A percentile compares a stretch with the other conserved stretches of the same genome.
phyloP scores from a whole-genome alignment of 1,140 invertebrate species.

The Episyrphus balteatus region DNA sequence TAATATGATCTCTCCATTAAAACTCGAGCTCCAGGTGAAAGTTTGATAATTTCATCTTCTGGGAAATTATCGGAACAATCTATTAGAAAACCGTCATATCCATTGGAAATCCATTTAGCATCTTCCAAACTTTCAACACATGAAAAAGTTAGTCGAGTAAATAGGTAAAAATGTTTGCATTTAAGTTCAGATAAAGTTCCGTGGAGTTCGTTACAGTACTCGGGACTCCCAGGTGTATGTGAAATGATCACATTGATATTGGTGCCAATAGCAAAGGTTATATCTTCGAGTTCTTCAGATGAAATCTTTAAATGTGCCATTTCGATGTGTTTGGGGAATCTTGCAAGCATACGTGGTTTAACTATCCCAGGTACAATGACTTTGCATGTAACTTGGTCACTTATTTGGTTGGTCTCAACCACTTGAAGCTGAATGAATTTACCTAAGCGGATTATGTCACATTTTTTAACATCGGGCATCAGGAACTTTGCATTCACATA shows the following conservation, averaged over 20 bases:
- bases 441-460: constrained; percentile 25
- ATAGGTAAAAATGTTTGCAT: constrained; percentile 20
- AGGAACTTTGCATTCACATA: constrained; percentile 28
- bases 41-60: constrained; percentile 13
- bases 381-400: constrained; percentile 13
- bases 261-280: constrained; percentile 25
- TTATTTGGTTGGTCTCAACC: neutral
- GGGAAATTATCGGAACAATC: constrained; percentile 10
- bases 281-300: constrained; percentile 28
- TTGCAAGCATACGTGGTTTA: constrained; percentile 19
- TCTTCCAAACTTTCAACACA: constrained; percentile 18
- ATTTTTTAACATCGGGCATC: constrained; percentile 10
- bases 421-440: constrained; percentile 23
- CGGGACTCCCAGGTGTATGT: constrained; percentile 13
- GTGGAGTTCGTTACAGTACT: constrained; percentile 19
- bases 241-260: constrained; percentile 26
- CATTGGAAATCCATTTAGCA: constrained; percentile 18
- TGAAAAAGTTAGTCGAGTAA: constrained; percentile 21
- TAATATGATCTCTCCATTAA: constrained; percentile 17
- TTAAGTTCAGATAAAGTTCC: constrained; percentile 11
- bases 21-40: constrained; percentile 19
- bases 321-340: constrained; percentile 18
- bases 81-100: constrained; percentile 27
- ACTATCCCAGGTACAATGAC: constrained; percentile 16
- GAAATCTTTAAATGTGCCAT: constrained; percentile 12